Conservation (phyloP, 2,113 vertebrate species). For the Murina feae region DNA sequence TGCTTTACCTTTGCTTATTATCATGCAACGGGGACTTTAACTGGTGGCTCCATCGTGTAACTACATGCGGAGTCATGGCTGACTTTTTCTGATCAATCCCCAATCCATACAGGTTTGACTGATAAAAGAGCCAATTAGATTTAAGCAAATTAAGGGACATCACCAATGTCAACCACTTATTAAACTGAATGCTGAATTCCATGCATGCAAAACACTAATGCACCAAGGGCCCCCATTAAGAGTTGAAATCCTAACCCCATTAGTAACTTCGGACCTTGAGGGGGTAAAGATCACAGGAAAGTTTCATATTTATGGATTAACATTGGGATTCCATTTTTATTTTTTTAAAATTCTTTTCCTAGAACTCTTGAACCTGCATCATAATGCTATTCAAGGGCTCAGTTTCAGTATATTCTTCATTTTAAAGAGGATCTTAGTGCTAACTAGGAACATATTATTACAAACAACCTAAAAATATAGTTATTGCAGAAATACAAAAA, state of each 20-base stretch:
- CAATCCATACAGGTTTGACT: slow-evolving; percentile 90
- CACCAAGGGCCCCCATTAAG: slow-evolving; percentile 80
- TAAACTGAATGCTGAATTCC: slow-evolving; percentile 83
- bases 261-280: slow-evolving; percentile 81
- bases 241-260: slow-evolving; percentile 84
- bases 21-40: slow-evolving; percentile 81
- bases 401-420: slow-evolving; percentile 73
- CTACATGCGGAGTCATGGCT: slow-evolving; percentile 89
- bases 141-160: slow-evolving; percentile 90
- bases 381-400: slow-evolving; percentile 68
- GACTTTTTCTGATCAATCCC: slow-evolving; percentile 88
- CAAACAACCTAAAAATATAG: slow-evolving; percentile 42
- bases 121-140: slow-evolving; percentile 92
- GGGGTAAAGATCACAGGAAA: slow-evolving; percentile 78
- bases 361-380: slow-evolving; percentile 80
- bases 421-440: slow-evolving; percentile 17
- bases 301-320: slow-evolving; percentile 87
- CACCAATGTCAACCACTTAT: slow-evolving; percentile 89
- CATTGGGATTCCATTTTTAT: slow-evolving; percentile 79
- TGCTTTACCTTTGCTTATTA: slow-evolving; percentile 81
- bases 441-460: slow-evolving; percentile 47
- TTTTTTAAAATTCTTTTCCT: slow-evolving; percentile 77
- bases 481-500: not conserved
- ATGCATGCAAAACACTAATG: slow-evolving; percentile 86
- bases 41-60: slow-evolving; percentile 86